Evolutionary conservation across 2,113 vertebrate genomes (phyloP).

Genomic region (Myotis brandtii): DNA sequence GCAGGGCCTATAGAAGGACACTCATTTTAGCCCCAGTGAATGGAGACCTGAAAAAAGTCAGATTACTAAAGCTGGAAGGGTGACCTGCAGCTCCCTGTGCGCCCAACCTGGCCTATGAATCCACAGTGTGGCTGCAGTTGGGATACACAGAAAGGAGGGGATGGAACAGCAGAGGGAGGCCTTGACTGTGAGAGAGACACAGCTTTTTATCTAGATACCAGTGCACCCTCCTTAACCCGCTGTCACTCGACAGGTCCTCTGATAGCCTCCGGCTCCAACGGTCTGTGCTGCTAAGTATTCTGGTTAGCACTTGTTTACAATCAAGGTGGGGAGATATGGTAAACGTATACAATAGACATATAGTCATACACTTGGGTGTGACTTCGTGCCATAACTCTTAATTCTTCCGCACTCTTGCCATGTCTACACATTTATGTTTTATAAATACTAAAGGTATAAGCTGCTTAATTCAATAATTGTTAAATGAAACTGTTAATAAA

Average conservation of each 20-base stretch:
- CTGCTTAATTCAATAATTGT: background rate
- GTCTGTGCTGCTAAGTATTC: background rate
- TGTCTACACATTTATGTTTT: background rate
- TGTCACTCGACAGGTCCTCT: background rate
- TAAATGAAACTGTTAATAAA: background rate
- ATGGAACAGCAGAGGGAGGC: background rate
- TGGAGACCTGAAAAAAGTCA: background rate
- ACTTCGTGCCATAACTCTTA: background rate
- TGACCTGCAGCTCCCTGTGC: background rate
- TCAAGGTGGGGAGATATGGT: background rate
- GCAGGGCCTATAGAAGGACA: background rate
- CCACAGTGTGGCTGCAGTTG: rapidly evolving
- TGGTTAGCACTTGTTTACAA: background rate
- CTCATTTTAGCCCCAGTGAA: background rate
- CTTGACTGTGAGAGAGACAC: background rate
- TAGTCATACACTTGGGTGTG: background rate
- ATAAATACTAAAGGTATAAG: background rate
- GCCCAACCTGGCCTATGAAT: background rate
- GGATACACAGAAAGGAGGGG: background rate
- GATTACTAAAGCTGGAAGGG: background rate
- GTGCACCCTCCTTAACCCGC: background rate
- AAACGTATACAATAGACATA: background rate
- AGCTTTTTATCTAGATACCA: background rate
- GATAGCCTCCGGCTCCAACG: background rate
- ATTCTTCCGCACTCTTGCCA: background rate